A percentile compares a stretch with the other conserved stretches of the same genome.
Conservation (phyloP, 2,797 vertebrate species). For the Muscicapa comitata region DNA sequence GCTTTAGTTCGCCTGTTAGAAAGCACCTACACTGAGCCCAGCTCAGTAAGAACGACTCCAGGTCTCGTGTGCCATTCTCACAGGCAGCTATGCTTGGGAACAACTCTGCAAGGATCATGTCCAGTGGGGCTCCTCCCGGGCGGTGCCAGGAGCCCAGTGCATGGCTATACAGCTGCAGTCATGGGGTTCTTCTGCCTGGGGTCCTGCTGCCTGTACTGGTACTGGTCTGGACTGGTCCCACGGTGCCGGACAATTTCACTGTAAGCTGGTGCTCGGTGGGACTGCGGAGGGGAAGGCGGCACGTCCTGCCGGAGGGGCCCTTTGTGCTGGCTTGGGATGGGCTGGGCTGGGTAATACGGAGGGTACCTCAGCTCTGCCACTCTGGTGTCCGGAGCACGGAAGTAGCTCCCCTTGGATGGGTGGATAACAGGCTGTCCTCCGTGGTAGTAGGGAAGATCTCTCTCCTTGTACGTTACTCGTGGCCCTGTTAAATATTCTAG, state of each 20-base stretch:
- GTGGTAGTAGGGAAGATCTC: slow-evolving; percentile 79
- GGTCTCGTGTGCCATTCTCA: background rate
- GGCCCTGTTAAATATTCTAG: slow-evolving; percentile 82
- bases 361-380: slow-evolving; percentile 80
- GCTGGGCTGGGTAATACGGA: slow-evolving; percentile 80
- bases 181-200: slow-evolving; percentile 86
- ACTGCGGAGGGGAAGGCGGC: slow-evolving; percentile 89
- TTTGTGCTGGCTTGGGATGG: slow-evolving; percentile 75
- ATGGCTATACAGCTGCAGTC: slow-evolving; percentile 87
- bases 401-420: slow-evolving; percentile 76
- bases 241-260: slow-evolving; percentile 82
- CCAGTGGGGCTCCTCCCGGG: fast-evolving
- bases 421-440: slow-evolving; percentile 77
- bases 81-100: background rate
- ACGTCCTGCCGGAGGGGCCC: slow-evolving; percentile 93
- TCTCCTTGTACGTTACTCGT: slow-evolving; percentile 77
- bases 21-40: slow-evolving; percentile 23
- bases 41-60: slow-evolving; percentile 39
- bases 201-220: slow-evolving; percentile 79
- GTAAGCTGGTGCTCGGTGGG: slow-evolving; percentile 81
- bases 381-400: slow-evolving; percentile 62
- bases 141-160: background rate
- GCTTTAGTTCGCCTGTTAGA: background rate
- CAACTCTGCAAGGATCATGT: background rate
- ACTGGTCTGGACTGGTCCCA: slow-evolving; percentile 77